Evolutionary conservation across 1,140 invertebrate species (phyloP).

Genomic region (Drosophila albomicans): DNA sequence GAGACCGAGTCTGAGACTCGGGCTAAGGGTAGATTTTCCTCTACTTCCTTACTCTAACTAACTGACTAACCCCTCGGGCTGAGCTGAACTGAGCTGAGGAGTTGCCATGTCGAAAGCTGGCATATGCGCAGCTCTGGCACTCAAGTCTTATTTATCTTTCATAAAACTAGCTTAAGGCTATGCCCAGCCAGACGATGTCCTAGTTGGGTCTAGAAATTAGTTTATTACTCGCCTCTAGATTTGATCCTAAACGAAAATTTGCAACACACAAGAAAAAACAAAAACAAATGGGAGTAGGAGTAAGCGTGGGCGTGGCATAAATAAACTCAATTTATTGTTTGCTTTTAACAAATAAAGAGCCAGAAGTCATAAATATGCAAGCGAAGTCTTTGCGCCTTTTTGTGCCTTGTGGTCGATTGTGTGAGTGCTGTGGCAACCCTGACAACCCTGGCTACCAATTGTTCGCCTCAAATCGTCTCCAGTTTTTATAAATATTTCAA

Average conservation of each 20-base stretch:
- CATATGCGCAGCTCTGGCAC: slow-evolving; percentile 44
- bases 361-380: slow-evolving; percentile 68
- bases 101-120: slow-evolving; percentile 40
- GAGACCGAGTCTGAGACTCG: no score
- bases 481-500: slow-evolving; percentile 75
- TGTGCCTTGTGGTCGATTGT: slow-evolving; percentile 20
- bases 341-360: slow-evolving; percentile 48
- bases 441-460: slow-evolving; percentile 49
- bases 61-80: slow-evolving; percentile 27
- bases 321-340: slow-evolving; percentile 59
- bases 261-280: not conserved
- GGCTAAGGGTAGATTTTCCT: slow-evolving; percentile 49
- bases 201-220: slow-evolving; percentile 37
- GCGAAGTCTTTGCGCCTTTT: slow-evolving; percentile 42
- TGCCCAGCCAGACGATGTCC: slow-evolving; percentile 10
- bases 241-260: slow-evolving; percentile 9
- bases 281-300: not conserved
- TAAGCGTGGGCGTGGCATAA: slow-evolving; percentile 40
- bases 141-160: slow-evolving; percentile 53
- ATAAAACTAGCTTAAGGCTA: slow-evolving; percentile 44
- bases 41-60: not conserved
- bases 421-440: not conserved
- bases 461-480: slow-evolving; percentile 63
- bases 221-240: slow-evolving; percentile 35
- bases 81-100: not conserved